Evolutionary conservation across 2,797 vertebrate species (phyloP).

Genomic region (Hylomyscus alleni): DNA sequence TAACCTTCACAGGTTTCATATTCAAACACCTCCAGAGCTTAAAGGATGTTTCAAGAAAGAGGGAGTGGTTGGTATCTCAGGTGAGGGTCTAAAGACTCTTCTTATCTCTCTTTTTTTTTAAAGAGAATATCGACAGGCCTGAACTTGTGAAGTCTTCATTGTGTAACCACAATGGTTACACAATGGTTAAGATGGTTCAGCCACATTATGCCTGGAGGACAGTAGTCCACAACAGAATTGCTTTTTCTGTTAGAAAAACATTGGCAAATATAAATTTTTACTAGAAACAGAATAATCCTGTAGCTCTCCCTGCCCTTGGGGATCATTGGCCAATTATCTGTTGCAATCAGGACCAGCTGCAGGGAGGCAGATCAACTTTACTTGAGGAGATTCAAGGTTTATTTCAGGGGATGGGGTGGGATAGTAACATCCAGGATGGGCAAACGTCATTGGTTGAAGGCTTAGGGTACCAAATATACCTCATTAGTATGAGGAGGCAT

Average conservation of each 20-base stretch:
- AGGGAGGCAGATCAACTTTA: neutral
- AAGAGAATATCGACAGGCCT: neutral
- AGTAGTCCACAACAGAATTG: neutral
- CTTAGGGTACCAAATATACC: neutral
- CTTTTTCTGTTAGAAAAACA: neutral
- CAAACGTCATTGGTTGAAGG: neutral
- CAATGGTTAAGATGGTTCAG: too few relatives aligned
- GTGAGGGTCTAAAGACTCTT: neutral
- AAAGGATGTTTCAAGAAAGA: neutral
- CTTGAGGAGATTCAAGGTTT: neutral
- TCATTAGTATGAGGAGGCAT: neutral
- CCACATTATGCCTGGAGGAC: neutral
- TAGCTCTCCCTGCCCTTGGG: neutral
- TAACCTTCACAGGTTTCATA: neutral
- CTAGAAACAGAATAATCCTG: neutral
- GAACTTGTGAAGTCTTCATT: neutral
- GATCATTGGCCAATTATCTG: neutral
- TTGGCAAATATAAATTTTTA: neutral
- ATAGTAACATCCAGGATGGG: neutral
- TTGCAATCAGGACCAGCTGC: neutral
- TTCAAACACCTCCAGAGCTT: neutral
- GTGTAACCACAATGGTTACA: too few relatives aligned
- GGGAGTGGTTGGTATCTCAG: neutral
- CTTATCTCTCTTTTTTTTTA: too few relatives aligned
- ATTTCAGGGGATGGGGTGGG: neutral